These are phyloP conservation scores for Myotis yumanensis DNA, from an alignment of 2,113 vertebrate species.

Conservation along the genomic window DNA sequence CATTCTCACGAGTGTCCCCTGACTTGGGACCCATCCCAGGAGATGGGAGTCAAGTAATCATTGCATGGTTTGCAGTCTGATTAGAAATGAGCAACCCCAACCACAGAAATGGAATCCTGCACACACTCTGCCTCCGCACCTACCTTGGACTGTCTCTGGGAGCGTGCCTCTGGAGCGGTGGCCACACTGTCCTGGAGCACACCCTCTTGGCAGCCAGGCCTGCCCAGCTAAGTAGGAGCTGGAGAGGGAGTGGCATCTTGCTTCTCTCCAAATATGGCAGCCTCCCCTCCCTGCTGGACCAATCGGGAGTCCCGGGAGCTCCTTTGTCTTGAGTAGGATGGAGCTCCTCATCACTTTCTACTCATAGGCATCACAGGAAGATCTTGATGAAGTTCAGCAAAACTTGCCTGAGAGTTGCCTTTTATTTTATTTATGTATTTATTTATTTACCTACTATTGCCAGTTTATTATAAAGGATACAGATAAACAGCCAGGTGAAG, in stretches of 20 bases:
- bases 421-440: not conserved
- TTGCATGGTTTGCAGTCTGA: not conserved
- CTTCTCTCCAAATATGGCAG: constrained; percentile 68
- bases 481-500: not conserved
- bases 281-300: constrained; percentile 7
- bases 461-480: not conserved
- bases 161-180: not conserved
- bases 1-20: not conserved
- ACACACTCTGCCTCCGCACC: not conserved
- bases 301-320: constrained; percentile 52
- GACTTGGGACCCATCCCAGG: no score
- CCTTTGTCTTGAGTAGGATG: constrained; percentile 40
- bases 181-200: not conserved
- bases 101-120: not conserved
- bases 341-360: not conserved
- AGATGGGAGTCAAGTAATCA: not conserved
- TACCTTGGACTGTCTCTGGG: constrained; percentile 61
- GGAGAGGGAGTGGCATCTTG: constrained; percentile 19
- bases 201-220: not conserved
- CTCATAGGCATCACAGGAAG: not conserved
- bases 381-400: constrained; percentile 4
- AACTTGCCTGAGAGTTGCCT: not conserved
- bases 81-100: not conserved
- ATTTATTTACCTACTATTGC: not conserved
- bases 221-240: constrained; percentile 53